Base-by-base conservation (phyloP, 2,888 invertebrate species). In the Noctua comes region DNA sequence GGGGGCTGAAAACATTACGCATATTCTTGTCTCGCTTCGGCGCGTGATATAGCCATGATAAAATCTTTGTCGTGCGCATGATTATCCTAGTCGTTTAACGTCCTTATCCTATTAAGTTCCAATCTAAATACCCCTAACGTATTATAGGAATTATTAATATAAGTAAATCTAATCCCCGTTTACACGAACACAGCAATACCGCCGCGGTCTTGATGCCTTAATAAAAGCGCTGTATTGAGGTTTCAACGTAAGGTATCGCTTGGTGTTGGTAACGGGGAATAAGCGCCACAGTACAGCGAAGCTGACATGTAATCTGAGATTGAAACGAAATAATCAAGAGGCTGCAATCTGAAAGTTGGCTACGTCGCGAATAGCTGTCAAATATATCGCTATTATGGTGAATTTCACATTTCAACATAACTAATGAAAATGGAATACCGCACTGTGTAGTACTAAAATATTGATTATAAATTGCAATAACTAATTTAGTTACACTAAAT, bases 61-160 rank as follows among this genome's bases (percentile, higher is more conserved):
- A 40, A 18, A 27, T 8, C 31, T 24, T 68, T 62, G 18, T 68
- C 40, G n/a, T 8, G 31, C 31, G 62, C 31, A 62, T 62, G 8
- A 62, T 62, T 31, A 31, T 31, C 18, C 31, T 62, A 31, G 10
- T 31, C n/a, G 59, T 21, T 46, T 73, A n/a, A 54, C n/a, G 31
- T 68, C 27, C 66, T 64, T 73, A 85, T 10, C 11, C 81, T 80
- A 66, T 62, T 71, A 72, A 86, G 54, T 86, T 69, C 64, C 43
- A 68, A 74, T 77, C 57, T 65, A 70, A 77, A 65, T 65, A 73
- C 36, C 40, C 40, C 36, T 68, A 77, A 68, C 31, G 68, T 74
- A 66, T 40, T n/a, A 62, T n/a, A 81, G 46, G 40, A 72, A 77
- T 77, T 59, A 68, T 68, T 68, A 72, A 57, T 40, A 13, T 75